phyloP scores from a whole-genome alignment of 2,797 vertebrate genomes.

The Hypotaenidia okinawae region DNA sequence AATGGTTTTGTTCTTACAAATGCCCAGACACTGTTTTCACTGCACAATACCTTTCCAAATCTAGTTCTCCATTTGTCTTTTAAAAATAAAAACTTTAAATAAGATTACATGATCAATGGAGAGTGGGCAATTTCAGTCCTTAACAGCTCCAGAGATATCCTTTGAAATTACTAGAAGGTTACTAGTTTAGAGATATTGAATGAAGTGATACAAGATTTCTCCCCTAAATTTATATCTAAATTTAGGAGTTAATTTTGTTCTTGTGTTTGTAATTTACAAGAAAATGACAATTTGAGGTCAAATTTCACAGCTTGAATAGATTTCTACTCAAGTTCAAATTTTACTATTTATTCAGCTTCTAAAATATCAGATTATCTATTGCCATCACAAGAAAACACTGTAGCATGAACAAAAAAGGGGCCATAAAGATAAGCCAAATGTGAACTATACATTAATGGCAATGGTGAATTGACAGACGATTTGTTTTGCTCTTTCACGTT shows the following conservation, averaged over 20 bases:
- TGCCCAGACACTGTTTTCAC: constrained; percentile 15
- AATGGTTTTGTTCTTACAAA: constrained; percentile 44
- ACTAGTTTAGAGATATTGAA: background rate
- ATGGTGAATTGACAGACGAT: background rate
- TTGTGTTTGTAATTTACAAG: background rate
- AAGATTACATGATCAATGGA: background rate
- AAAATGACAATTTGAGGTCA: background rate
- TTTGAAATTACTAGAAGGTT: background rate
- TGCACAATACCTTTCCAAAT: background rate
- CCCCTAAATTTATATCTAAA: background rate
- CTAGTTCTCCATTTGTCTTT: background rate
- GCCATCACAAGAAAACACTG: background rate
- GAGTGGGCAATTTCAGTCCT: background rate
- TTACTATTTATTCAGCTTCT: background rate
- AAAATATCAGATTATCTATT: background rate
- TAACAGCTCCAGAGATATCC: background rate
- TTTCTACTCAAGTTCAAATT: background rate
- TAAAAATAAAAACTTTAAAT: background rate
- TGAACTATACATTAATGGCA: background rate
- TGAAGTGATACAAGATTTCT: background rate
- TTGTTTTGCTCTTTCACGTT: constrained; percentile 24
- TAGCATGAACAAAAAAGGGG: background rate
- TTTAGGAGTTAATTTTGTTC: background rate
- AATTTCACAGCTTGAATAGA: background rate
- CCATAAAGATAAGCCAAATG: background rate